Percentiles rank a stretch among this genome's conserved stretches.
phyloP scores from a whole-genome alignment of 2,797 vertebrate genomes.

The Tauraco hartlaubi region DNA sequence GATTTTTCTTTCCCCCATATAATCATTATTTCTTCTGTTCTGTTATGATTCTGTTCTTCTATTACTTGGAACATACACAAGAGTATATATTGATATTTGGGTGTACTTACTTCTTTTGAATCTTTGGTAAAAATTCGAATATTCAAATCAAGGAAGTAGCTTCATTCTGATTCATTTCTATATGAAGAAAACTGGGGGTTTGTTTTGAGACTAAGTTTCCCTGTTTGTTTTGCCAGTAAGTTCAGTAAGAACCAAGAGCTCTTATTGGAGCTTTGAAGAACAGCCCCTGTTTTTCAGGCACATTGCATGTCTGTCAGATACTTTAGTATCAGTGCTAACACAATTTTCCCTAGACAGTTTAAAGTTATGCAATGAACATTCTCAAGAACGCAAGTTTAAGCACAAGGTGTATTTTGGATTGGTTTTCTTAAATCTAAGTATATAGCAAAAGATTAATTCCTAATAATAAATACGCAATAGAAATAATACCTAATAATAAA shows the following conservation, averaged over 20 bases:
- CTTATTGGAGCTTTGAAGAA: not conserved
- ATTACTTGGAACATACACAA: not conserved
- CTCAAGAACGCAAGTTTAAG: not conserved
- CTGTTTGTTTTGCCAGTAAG: not conserved
- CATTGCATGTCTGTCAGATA: not conserved
- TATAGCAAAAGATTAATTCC: not conserved
- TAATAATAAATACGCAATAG: not conserved
- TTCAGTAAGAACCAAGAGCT: not conserved
- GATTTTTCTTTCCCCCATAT: not conserved
- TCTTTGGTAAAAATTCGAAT: not conserved
- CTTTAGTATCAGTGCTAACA: not conserved
- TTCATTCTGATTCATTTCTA: not conserved
- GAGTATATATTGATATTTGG: not conserved
- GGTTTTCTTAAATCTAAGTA: not conserved
- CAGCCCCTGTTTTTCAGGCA: not conserved
- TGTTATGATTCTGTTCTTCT: not conserved
- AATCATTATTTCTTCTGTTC: not conserved
- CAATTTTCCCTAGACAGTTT: not conserved
- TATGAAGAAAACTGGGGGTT: not conserved
- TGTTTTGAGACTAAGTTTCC: not conserved
- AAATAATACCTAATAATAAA: not conserved
- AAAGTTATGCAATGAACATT: not conserved
- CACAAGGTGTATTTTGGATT: not conserved
- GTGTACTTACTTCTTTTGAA: not conserved
- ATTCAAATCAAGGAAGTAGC: not conserved